Percentiles rank a stretch among this genome's conserved stretches.
These are phyloP conservation scores for Dione juno DNA, from an alignment of 2,888 invertebrate genomes.

Conservation along the genomic window DNA sequence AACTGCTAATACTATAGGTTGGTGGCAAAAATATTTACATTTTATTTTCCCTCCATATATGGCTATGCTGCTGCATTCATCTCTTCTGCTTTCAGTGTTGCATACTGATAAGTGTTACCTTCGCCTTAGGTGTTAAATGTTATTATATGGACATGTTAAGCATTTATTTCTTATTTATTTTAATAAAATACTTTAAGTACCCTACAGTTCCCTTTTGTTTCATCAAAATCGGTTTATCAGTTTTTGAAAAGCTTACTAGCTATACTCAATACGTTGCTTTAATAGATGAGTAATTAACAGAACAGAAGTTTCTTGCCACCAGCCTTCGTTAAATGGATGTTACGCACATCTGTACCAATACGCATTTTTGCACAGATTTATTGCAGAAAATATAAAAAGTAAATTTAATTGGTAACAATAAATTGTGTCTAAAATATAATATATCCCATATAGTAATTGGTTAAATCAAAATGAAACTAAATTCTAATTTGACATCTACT, in stretches of 20 bases:
- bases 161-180: not conserved
- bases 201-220: not conserved
- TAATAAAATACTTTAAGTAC: not conserved
- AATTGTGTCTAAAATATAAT: slow-evolving; percentile 68
- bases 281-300: not conserved
- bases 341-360: slow-evolving; percentile 52
- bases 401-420: slow-evolving; percentile 72
- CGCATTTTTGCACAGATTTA: slow-evolving; percentile 61
- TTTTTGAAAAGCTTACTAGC: not conserved
- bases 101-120: slow-evolving; percentile 25
- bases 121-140: slow-evolving; percentile 28
- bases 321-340: slow-evolving; percentile 62
- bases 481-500: slow-evolving; percentile 83
- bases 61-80: slow-evolving; percentile 33
- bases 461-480: slow-evolving; percentile 77
- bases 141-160: not conserved
- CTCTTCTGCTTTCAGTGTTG: slow-evolving; percentile 34
- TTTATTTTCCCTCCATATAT: slow-evolving; percentile 26
- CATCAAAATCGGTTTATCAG: slow-evolving; percentile 14
- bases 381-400: slow-evolving; percentile 49
- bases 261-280: not conserved
- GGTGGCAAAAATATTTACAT: slow-evolving; percentile 37
- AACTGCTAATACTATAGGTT: slow-evolving; percentile 35
- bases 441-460: slow-evolving; percentile 68
- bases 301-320: slow-evolving; percentile 48